Evolutionary conservation across 2,797 vertebrate genomes (phyloP).

Genomic region (Varecia variegata): DNA sequence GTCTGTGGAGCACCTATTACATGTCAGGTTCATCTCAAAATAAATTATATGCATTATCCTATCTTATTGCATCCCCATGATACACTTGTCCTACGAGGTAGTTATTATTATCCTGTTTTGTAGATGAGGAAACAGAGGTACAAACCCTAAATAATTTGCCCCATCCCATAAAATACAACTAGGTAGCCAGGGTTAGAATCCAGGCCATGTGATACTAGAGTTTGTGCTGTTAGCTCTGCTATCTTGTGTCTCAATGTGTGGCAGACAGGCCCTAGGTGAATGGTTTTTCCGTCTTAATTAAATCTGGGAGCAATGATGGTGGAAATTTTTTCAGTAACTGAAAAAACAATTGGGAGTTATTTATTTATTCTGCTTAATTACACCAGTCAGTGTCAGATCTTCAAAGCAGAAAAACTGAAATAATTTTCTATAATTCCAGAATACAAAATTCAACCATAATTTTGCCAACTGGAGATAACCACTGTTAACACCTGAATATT

Average conservation of each 20-base stretch:
- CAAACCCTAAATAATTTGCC: conserved; percentile 2
- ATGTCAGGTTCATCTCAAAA: conserved; percentile 40
- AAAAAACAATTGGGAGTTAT: conserved; percentile 33
- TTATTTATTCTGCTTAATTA: conserved; percentile 53
- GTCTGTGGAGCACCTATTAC: neutral
- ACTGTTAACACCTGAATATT: conserved; percentile 20
- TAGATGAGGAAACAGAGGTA: conserved; percentile 10
- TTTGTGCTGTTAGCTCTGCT: neutral
- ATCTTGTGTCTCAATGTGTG: neutral
- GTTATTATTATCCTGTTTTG: conserved; percentile 10
- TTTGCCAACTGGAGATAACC: conserved; percentile 30
- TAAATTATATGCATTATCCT: neutral
- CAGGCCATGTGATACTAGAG: neutral
- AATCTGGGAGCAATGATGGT: neutral
- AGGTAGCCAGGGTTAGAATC: neutral
- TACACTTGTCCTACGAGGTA: neutral
- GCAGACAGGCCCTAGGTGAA: neutral
- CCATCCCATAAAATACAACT: conserved; percentile 35
- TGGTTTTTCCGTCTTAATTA: conserved; percentile 20
- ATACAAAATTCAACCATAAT: conserved; percentile 26
- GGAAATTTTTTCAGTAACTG: conserved; percentile 16
- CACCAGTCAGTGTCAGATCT: conserved; percentile 27
- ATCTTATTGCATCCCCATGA: neutral
- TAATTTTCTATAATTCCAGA: conserved; percentile 24
- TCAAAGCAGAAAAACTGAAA: conserved; percentile 50